phyloP scores from a whole-genome alignment of 2,797 vertebrate species.

The Prunella strophiata region DNA sequence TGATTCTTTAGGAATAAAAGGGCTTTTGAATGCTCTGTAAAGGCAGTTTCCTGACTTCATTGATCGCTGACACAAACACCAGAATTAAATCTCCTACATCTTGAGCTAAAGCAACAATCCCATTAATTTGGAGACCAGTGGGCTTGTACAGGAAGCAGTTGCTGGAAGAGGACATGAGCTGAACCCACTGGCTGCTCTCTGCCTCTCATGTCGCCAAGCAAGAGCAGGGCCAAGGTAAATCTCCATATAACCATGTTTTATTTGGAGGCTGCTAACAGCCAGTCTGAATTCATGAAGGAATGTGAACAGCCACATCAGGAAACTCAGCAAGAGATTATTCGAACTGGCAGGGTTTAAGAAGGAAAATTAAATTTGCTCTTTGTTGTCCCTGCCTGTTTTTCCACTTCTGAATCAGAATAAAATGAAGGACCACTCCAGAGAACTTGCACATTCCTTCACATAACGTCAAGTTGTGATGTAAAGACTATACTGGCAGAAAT shows the following conservation, averaged over 20 bases:
- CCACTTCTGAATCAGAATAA: slow-evolving; percentile 22
- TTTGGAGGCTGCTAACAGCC: slow-evolving; percentile 50
- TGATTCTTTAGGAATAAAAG: slow-evolving; percentile 51
- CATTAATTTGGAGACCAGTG: slow-evolving; percentile 25
- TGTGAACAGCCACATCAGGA: slow-evolving; percentile 54
- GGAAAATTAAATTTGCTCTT: slow-evolving; percentile 45
- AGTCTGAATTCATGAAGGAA: slow-evolving; percentile 44
- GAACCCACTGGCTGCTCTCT: slow-evolving; percentile 34
- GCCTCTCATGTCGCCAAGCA: not conserved
- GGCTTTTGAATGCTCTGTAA: slow-evolving; percentile 54
- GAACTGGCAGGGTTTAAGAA: slow-evolving; percentile 25
- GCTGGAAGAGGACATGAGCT: slow-evolving; percentile 3
- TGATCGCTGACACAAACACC: slow-evolving; percentile 43
- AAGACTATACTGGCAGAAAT: not conserved
- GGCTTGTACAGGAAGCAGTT: slow-evolving; percentile 41
- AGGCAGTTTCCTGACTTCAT: slow-evolving; percentile 47
- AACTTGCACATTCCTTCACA: not conserved
- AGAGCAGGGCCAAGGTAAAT: slow-evolving; percentile 53
- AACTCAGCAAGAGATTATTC: slow-evolving; percentile 34
- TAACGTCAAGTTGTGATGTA: slow-evolving; percentile 9
- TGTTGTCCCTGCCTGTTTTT: slow-evolving; percentile 44
- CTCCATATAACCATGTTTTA: slow-evolving; percentile 50
- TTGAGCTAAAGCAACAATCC: slow-evolving; percentile 50
- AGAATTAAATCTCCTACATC: slow-evolving; percentile 42
- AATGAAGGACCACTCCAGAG: slow-evolving; percentile 9